Conservation (phyloP, 2,113 vertebrate species). For the Melanerpes aurifrons region DNA sequence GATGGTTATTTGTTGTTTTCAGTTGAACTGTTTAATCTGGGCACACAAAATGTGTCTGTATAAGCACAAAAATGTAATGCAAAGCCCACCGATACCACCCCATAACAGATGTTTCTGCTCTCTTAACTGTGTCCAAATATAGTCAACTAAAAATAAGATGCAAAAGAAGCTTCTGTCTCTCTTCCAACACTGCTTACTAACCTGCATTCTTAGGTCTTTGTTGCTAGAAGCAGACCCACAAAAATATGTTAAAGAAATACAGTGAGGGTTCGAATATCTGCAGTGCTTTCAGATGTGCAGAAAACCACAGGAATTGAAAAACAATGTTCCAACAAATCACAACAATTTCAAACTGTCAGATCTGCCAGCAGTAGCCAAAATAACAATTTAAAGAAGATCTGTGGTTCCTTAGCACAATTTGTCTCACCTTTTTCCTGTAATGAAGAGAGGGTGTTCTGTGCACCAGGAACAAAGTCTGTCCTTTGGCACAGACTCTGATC, state of each 20-base stretch:
- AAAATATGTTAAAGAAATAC: background rate
- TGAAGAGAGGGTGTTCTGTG: accelerated
- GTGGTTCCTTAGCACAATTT: background rate
- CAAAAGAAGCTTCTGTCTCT: background rate
- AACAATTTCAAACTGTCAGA: background rate
- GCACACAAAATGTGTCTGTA: background rate
- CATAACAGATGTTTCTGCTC: background rate
- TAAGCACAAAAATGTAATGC: background rate
- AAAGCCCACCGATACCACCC: background rate
- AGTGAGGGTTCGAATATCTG: background rate
- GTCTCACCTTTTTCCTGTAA: background rate
- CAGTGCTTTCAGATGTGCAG: background rate
- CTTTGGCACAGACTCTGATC: background rate
- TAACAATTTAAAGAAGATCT: background rate
- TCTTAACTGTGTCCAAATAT: background rate
- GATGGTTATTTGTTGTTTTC: background rate
- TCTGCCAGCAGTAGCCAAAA: background rate
- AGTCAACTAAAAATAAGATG: background rate
- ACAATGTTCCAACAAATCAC: background rate
- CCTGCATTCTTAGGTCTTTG: background rate
- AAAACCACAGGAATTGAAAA: background rate
- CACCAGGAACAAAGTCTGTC: accelerated
- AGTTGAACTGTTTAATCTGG: background rate
- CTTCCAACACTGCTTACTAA: background rate
- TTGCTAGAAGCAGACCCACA: background rate